Evolutionary conservation across 2,888 invertebrate genomes (phyloP), one percentile per base, ranked within the genome.

Genomic region (Cataglyphis albicans): DNA sequence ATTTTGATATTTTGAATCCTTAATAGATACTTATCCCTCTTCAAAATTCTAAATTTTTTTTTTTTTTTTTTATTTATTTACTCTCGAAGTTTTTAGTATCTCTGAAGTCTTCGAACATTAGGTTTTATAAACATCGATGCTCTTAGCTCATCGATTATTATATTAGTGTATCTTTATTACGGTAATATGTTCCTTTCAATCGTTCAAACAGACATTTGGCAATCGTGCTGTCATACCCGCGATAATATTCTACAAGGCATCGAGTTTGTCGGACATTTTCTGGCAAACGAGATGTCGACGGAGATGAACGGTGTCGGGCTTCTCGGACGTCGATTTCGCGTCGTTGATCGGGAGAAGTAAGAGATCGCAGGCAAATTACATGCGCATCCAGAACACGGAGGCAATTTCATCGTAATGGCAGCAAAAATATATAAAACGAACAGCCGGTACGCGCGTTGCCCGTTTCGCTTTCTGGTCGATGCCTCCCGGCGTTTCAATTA

Each of bases 401-500:
- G 68, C 57, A 89, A 81, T 86, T 81, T 76, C 44, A 32, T 21
- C 68, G 52, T 35, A 57, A 29, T 52, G 38, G 12, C 4, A n/a
- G 44, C 52, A 48, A 48, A n/a, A 48, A 48, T 48, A 7, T 48
- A 48, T 41, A 59, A 32, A 84, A 83, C 78, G 55, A 64, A 68
- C 63, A 48, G 78, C 61, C 55, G 52, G 55, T 68, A 61, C 64
- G 63, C 29, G 48, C 21, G 21, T 63, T 35, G 18, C 32, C 87
- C 84, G 85, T 86, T 90, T 87, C 84, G 84, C 83, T 89, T 90
- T 81, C 85, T 88, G 90, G 86, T 90, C 89, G 86, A 89, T 91
- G 90, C 83, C 86, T 88, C 86, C 48, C 84, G 89, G 87, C 87
- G 90, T 90, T 90, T 92, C 91, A 92, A 92, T 92, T 92, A 92